Evolutionary conservation across 2,888 invertebrate genomes (phyloP).

Genomic region (Agonopterix alstromeriana): DNA sequence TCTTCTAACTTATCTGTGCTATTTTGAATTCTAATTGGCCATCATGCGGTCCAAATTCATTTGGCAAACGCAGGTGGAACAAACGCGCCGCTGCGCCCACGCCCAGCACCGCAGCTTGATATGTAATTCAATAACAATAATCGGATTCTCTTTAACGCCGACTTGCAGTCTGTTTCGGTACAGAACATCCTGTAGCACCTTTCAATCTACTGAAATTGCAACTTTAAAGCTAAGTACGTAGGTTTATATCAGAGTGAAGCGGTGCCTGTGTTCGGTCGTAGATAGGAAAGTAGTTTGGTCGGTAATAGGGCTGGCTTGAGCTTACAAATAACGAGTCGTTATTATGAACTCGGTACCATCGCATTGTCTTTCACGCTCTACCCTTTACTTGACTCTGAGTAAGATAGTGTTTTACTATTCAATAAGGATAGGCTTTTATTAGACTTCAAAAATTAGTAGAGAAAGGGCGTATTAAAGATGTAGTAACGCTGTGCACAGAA

Average conservation of each 20-base stretch:
- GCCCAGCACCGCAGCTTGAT: conserved; percentile 21
- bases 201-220: too few relatives aligned
- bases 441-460: too few relatives aligned
- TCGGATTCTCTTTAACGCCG: conserved; percentile 47
- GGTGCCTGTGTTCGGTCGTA: conserved; percentile 2
- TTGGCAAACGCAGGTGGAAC: not conserved
- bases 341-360: conserved; percentile 12
- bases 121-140: conserved; percentile 56
- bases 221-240: not conserved
- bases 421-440: too few relatives aligned
- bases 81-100: conserved; percentile 7
- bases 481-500: too few relatives aligned
- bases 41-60: too few relatives aligned
- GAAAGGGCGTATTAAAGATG: too few relatives aligned
- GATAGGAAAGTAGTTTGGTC: conserved; percentile 13
- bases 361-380: conserved; percentile 10
- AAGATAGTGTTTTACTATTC: too few relatives aligned
- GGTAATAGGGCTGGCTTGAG: conserved; percentile 29
- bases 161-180: conserved; percentile 7
- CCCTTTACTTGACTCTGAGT: not conserved
- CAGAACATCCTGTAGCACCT: not conserved
- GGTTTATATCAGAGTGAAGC: not conserved
- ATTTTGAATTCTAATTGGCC: too few relatives aligned
- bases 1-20: too few relatives aligned
- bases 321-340: conserved; percentile 35